Evolutionary conservation across 2,888 invertebrate species (phyloP), one percentile per base, ranked within the genome.

Genomic region (Drosophila melanosoma): DNA sequence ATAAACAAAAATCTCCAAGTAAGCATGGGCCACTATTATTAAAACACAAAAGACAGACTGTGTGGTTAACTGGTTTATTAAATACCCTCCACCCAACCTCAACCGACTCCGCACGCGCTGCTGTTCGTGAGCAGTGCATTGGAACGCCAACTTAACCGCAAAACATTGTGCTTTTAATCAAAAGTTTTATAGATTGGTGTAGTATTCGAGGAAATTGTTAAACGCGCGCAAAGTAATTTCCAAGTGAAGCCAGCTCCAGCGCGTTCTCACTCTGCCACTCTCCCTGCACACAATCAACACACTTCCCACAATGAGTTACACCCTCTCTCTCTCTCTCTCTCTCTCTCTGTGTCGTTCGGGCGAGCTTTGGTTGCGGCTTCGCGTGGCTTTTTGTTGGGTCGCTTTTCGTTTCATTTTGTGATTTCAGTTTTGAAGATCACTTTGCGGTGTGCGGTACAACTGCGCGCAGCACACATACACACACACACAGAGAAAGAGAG

Each of bases 101-200:
- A 29, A 59, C 60, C 63, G 59, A 33, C n/a, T 76, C 57, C 26
- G 35, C 38, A 23, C 23, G 48, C 20, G 15, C 15, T 7, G 20
- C 45, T 23, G 45, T 45, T 45, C 45, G 45, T 23, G 23, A 23
- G 45, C 23, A 45, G 45, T 26, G 45, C 45, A 45, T 45, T 45
- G 23, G 45, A 56, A 64, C 61, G 68, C 52, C 36, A 70, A 70
- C 69, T 69, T 76, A 87, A 79, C 76, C 87, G 73, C 82, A 79
- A 75, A 72, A 59, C 45, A 57, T 45, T 83, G 85, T 74, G 83
- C 78, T 88, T 88, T 84, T 88, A 82, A 84, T 82, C 76, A 84
- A 89, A 89, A 87, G 76, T 84, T 76, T 79, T 87, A 89, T 89
- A 73, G 88, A 84, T 85, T 89, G 79, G 89, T 88, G 88, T 80